Conservation (phyloP, 2,797 vertebrate genomes). For the Clarias pachynema region DNA sequence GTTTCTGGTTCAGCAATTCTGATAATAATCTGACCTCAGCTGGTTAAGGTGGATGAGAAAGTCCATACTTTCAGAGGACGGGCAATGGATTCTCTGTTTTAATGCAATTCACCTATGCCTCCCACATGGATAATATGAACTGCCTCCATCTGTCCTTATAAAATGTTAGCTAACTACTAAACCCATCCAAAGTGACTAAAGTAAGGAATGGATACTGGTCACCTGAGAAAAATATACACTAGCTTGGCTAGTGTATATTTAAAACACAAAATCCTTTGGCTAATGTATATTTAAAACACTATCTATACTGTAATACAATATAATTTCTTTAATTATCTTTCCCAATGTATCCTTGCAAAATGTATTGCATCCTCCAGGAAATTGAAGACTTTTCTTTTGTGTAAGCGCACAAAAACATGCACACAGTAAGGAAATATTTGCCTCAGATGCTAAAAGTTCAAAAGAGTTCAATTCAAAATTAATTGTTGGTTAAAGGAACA, state of each 20-base stretch:
- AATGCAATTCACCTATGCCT: slow-evolving; percentile 48
- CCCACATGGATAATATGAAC: slow-evolving; percentile 38
- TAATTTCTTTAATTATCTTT: background rate
- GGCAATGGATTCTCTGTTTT: slow-evolving; percentile 55
- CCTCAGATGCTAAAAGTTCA: background rate
- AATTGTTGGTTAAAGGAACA: background rate
- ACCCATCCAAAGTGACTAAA: slow-evolving; percentile 6
- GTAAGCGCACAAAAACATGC: background rate
- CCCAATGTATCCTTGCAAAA: too few relatives aligned
- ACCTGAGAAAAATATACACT: background rate
- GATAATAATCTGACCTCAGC: slow-evolving; percentile 81
- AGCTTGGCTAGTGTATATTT: background rate
- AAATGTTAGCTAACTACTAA: slow-evolving; percentile 39
- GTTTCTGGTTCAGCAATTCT: slow-evolving; percentile 81
- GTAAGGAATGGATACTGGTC: slow-evolving; percentile 11
- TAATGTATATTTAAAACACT: background rate
- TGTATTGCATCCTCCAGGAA: too few relatives aligned
- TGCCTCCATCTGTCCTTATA: slow-evolving; percentile 42
- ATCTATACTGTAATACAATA: background rate
- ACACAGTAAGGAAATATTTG: background rate
- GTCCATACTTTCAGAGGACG: slow-evolving; percentile 37
- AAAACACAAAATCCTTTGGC: background rate
- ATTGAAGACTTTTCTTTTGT: too few relatives aligned
- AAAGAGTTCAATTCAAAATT: background rate
- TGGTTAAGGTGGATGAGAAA: slow-evolving; percentile 62